Conservation (phyloP, 2,797 vertebrate species). For the Streptopelia turtur region DNA sequence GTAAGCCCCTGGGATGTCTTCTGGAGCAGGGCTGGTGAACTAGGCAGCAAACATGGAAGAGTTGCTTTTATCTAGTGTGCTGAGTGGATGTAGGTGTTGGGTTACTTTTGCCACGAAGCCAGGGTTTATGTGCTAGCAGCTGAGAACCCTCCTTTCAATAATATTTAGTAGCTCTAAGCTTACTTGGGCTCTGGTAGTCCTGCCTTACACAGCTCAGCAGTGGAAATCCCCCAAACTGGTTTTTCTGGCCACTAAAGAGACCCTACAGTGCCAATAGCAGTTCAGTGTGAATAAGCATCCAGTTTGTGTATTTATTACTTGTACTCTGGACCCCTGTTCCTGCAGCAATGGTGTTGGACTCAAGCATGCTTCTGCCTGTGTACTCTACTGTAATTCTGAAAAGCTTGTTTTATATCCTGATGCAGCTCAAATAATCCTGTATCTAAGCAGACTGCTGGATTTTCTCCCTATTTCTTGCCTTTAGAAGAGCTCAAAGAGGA, state of each 20-base stretch:
- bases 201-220: rapidly evolving
- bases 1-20: rapidly evolving
- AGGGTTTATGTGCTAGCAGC: background rate
- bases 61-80: rapidly evolving
- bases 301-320: background rate
- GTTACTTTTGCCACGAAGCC: background rate
- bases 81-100: no score
- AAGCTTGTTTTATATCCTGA: background rate
- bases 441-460: background rate
- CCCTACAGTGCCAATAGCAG: background rate
- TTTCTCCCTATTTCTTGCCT: background rate
- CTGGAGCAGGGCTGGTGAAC: background rate
- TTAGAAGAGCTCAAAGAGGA: background rate
- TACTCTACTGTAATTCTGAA: background rate
- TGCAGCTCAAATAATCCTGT: background rate
- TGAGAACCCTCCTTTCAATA: background rate
- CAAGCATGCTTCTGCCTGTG: background rate
- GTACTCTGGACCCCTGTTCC: rapidly evolving
- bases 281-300: background rate
- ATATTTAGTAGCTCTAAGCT: background rate
- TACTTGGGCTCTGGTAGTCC: background rate
- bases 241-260: background rate
- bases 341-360: background rate
- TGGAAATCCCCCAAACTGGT: background rate
- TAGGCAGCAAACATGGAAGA: background rate